Percentiles rank a stretch among this genome's conserved stretches.
phyloP scores from a whole-genome alignment of 1,140 invertebrate species.

The Cyclargus thomasi region DNA sequence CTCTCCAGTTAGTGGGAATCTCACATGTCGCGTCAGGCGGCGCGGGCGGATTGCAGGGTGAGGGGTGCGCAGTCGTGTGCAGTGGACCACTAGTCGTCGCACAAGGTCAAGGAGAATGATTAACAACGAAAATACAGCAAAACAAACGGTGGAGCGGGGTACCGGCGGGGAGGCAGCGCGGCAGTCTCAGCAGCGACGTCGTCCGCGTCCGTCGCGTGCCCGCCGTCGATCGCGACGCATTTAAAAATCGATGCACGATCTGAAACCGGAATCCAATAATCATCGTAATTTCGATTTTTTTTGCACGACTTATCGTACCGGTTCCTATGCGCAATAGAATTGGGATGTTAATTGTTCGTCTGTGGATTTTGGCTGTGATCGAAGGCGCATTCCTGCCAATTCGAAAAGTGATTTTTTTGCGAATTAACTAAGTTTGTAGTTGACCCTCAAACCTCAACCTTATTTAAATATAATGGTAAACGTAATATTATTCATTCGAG shows the following conservation, averaged over 20 bases:
- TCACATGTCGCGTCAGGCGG: conserved; percentile 41
- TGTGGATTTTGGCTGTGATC: conserved; percentile 21
- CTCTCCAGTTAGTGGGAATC: neutral
- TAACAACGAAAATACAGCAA: conserved; percentile 76
- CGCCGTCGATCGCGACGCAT: conserved; percentile 56
- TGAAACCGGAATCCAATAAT: conserved; percentile 55
- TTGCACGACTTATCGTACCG: conserved; percentile 45
- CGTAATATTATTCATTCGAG: neutral
- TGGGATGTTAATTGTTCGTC: conserved; percentile 40
- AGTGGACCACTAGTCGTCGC: conserved; percentile 73
- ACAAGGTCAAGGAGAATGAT: conserved; percentile 76
- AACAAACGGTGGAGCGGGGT: conserved; percentile 68
- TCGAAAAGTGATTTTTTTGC: conserved; percentile 20
- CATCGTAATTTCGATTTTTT: conserved; percentile 49
- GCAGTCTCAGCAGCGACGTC: conserved; percentile 65
- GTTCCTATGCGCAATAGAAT: conserved; percentile 42
- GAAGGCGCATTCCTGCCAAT: conserved; percentile 17
- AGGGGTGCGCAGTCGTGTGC: conserved; percentile 71
- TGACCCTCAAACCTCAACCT: conserved; percentile 9
- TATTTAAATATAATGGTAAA: neutral
- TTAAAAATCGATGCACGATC: conserved; percentile 72
- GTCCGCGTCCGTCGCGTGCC: conserved; percentile 54
- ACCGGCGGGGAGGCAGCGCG: conserved; percentile 52
- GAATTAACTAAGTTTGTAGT: conserved; percentile 14
- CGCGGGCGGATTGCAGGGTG: conserved; percentile 54